phyloP scores from a whole-genome alignment of 2,797 vertebrate genomes.

The Platalea minor region DNA sequence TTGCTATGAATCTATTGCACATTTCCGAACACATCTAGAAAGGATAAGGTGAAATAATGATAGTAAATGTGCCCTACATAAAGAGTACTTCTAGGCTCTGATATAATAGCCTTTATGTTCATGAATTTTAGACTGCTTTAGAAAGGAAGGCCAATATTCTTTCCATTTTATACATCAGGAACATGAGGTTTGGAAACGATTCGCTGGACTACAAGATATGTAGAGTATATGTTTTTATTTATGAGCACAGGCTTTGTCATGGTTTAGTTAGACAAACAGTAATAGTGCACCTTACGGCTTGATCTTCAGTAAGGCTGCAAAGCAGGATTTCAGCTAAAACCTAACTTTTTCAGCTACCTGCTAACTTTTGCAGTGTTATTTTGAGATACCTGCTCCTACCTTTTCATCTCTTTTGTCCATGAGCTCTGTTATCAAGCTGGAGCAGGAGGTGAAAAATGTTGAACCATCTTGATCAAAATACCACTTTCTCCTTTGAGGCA shows the following conservation, averaged over 20 bases:
- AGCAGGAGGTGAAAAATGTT: not conserved
- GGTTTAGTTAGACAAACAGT: not conserved
- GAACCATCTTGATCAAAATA: not conserved
- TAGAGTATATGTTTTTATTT: not conserved
- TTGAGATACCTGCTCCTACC: not conserved
- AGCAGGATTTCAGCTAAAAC: not conserved
- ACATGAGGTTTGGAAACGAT: not conserved
- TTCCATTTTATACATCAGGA: not conserved
- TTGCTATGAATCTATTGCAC: not conserved
- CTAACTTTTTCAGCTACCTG: not conserved
- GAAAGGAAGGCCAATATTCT: not conserved
- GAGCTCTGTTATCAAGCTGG: not conserved
- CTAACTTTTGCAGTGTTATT: not conserved
- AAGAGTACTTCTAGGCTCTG: not conserved
- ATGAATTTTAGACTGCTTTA: not conserved
- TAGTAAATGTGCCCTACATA: not conserved
- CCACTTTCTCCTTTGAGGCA: not conserved
- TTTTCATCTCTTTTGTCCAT: not conserved
- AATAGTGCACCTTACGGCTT: not conserved
- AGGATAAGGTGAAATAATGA: not conserved
- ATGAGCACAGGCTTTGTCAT: not conserved
- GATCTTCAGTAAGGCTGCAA: not conserved
- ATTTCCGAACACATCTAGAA: not conserved
- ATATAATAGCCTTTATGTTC: not conserved
- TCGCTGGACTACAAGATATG: not conserved